phyloP scores from a whole-genome alignment of 2,888 invertebrate genomes.

The Linyphia triangularis region DNA sequence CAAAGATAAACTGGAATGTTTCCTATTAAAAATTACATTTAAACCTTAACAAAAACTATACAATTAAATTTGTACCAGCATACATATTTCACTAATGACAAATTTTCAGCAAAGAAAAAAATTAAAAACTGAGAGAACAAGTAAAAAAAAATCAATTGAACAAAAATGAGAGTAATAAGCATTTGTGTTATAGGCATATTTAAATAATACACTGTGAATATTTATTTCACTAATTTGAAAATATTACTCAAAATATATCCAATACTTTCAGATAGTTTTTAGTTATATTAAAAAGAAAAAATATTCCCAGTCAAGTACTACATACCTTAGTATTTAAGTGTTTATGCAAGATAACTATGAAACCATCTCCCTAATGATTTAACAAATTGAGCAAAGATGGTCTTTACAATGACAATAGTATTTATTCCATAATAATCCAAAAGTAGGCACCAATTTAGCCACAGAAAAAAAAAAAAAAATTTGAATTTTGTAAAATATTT shows the following conservation, averaged over 20 bases:
- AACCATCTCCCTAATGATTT: neutral
- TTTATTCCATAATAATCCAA: neutral
- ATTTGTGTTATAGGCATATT: no score
- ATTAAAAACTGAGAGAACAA: no score
- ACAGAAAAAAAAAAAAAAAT: neutral
- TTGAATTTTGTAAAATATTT: conserved; percentile 69
- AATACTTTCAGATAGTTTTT: neutral
- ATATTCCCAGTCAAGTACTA: neutral
- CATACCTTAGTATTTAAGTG: neutral
- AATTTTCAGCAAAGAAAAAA: no score
- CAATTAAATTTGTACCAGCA: no score
- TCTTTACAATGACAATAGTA: neutral
- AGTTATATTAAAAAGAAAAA: neutral
- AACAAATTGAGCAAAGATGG: neutral
- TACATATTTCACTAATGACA: no score
- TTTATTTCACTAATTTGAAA: neutral
- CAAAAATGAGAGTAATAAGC: no score
- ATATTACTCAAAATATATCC: neutral
- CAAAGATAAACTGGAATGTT: no score
- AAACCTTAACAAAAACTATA: no score
- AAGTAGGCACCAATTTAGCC: neutral
- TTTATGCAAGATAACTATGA: neutral
- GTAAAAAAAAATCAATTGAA: no score
- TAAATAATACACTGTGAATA: no score
- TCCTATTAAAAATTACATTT: no score